Evolutionary conservation across 92 coral and sea anemone species (phyloP), one percentile per base, ranked within the genome.

Genomic region (Blastomussa wellsi): DNA sequence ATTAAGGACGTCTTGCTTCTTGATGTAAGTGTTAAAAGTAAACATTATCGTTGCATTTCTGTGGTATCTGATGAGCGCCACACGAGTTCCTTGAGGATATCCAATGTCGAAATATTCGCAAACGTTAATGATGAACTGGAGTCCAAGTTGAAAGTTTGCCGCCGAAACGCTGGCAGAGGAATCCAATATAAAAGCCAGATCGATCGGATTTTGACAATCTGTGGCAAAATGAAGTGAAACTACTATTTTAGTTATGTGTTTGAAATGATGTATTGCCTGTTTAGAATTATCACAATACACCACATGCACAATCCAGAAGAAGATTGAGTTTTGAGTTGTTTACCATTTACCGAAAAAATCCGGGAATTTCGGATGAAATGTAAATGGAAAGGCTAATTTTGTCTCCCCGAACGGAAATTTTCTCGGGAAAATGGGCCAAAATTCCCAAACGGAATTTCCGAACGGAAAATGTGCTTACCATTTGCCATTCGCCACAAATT

Each of bases 171-270:
- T 92, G 19, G 81, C 86, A 42, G 95, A 92, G 9, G 93, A 87
- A 84, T 92, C 95, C 41, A 92, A 70, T 32, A 92, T 74, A 42
- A 92, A 92, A 53, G 86, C 90, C 51, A 92, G 70, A 67, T 92
- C 95, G 31, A 87, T 82, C 29, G 95, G 92, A 73, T 87, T 77
- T 57, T 80, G 91, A 77, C 95, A 92, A 36, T 87, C 95, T 92
- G 53, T 13, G 29, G 20, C n/a, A 24, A 62, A 26, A 64, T 33
- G 5, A 12, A 33, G 71, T 24, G 32, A 62, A 32, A 5, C 28
- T 57, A 53, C n/a, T 57, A 24, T 62, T 62, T 62, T 62, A 62
- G 66, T 3, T 12, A 24, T 3, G 0, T 24, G 28, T 22, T 57
- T 9, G 5, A 1, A 20, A 57, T 57, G 60, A 53, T 5, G 2